phyloP scores from a whole-genome alignment of 92 coral and sea anemone genomes.

The Porites divaricata region DNA sequence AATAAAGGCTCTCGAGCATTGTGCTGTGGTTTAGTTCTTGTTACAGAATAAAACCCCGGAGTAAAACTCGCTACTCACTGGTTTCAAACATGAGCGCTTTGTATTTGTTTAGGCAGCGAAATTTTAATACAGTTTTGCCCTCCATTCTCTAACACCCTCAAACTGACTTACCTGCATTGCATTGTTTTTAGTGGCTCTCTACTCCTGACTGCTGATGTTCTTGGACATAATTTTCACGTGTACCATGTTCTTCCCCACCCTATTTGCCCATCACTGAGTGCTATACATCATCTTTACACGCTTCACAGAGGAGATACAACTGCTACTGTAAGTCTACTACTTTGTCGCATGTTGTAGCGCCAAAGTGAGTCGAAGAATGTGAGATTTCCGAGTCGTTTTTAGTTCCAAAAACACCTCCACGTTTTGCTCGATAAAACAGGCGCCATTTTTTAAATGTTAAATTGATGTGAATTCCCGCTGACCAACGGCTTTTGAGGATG shows the following conservation, averaged over 20 bases:
- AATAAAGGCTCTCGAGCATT: too few relatives aligned
- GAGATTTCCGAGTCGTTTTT: not conserved
- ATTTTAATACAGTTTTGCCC: not conserved
- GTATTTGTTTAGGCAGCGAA: too few relatives aligned
- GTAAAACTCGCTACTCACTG: not conserved
- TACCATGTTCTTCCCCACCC: conserved; percentile 97
- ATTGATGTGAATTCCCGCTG: conserved; percentile 17
- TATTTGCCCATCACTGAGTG: conserved; percentile 90
- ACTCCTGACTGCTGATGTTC: conserved; percentile 87
- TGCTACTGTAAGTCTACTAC: conserved; percentile 81
- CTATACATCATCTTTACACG: conserved; percentile 94
- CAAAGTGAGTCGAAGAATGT: too few relatives aligned
- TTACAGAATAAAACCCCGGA: too few relatives aligned
- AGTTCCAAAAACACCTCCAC: not conserved
- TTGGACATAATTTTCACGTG: conserved; percentile 95
- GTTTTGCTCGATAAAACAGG: not conserved
- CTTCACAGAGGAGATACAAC: conserved; percentile 97
- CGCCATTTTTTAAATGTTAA: not conserved
- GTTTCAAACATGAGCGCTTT: not conserved
- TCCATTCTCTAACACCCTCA: not conserved
- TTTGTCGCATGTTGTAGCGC: not conserved
- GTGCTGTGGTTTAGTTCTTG: too few relatives aligned
- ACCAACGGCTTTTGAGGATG: not conserved
- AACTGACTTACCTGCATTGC: not conserved
- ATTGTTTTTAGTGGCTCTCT: conserved; percentile 79